Evolutionary conservation across 2,113 vertebrate species (phyloP).

Genomic region (Papio anubis): DNA sequence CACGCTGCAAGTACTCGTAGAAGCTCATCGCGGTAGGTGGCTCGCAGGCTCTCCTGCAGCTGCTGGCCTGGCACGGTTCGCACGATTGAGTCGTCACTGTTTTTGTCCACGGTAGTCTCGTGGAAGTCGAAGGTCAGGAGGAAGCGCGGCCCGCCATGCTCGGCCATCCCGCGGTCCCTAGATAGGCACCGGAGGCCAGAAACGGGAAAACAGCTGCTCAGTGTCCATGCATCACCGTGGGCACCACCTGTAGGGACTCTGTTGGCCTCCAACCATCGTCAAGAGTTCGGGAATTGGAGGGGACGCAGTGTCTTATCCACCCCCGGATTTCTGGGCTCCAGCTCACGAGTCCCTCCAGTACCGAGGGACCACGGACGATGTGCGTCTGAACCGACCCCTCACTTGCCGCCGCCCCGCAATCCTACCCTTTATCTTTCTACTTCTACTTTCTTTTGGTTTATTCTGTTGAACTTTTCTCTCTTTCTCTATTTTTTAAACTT

Average conservation of each 20-base stretch:
- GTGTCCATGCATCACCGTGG: conserved; percentile 56
- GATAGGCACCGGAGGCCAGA: conserved; percentile 83
- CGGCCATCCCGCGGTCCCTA: conserved; percentile 86
- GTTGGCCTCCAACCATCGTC: conserved; percentile 15
- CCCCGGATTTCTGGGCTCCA: no score
- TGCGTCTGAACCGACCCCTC: no score
- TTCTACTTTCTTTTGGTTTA: neutral
- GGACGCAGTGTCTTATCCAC: no score
- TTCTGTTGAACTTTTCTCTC: neutral
- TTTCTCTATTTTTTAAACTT: neutral
- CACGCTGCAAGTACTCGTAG: conserved; percentile 95
- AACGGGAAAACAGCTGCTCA: conserved; percentile 83
- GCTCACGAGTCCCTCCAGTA: no score
- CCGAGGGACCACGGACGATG: no score
- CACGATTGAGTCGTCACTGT: conserved; percentile 93
- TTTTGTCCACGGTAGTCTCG: conserved; percentile 95
- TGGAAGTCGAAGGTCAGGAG: conserved; percentile 97
- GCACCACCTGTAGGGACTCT: neutral
- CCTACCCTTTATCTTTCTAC: neutral
- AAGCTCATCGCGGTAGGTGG: conserved; percentile 89
- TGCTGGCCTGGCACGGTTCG: conserved; percentile 88
- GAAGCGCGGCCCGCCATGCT: conserved; percentile 84
- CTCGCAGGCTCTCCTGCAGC: conserved; percentile 89
- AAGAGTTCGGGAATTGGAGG: neutral
- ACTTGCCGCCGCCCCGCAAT: no score